These are phyloP conservation scores for Podarcis raffonei DNA, from an alignment of 2,113 vertebrate species.

Conservation along the genomic window DNA sequence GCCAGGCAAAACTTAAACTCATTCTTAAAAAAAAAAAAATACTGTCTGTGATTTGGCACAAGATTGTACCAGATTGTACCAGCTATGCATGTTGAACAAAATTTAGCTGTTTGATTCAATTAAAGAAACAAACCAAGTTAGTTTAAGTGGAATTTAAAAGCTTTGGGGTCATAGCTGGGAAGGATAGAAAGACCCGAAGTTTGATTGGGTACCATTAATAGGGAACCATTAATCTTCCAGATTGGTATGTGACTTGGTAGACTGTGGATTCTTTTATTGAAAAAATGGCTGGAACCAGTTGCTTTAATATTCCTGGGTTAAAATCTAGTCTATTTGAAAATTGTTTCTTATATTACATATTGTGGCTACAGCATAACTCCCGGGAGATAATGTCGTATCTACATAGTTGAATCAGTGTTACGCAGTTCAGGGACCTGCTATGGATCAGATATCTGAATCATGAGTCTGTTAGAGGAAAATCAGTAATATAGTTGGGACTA, in stretches of 20 bases:
- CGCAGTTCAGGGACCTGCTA: not conserved
- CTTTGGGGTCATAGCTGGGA: not conserved
- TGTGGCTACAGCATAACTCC: not conserved
- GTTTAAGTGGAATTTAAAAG: not conserved
- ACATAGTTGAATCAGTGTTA: not conserved
- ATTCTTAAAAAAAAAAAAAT: conserved; percentile 13
- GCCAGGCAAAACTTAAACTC: not conserved
- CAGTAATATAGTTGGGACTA: not conserved
- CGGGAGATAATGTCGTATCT: no score
- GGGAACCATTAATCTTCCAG: not conserved
- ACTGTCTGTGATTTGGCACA: not conserved
- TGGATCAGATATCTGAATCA: conserved; percentile 20
- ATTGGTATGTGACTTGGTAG: not conserved
- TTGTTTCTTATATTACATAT: not conserved
- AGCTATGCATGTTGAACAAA: not conserved
- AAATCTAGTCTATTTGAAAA: not conserved
- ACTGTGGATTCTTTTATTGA: not conserved
- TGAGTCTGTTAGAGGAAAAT: not conserved
- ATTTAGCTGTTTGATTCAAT: not conserved
- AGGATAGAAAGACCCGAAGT: not conserved
- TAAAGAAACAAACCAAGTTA: not conserved
- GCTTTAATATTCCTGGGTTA: accelerated
- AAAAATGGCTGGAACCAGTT: not conserved
- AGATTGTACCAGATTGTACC: not conserved
- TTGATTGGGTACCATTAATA: not conserved